These are phyloP conservation scores for Scaeva pyrastri DNA, from an alignment of 2,888 invertebrate species.

Conservation along the genomic window DNA sequence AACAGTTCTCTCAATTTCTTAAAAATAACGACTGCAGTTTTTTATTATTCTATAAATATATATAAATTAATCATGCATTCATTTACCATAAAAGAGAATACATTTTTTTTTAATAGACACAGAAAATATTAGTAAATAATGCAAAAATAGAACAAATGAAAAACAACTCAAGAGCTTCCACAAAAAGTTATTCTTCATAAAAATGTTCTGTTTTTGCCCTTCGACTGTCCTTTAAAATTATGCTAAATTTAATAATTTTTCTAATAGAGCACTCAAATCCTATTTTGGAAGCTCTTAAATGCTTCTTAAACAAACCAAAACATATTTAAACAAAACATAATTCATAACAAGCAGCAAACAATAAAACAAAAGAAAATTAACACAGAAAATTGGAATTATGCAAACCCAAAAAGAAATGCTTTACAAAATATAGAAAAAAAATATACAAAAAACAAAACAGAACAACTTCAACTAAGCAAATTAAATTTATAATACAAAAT, in stretches of 20 bases:
- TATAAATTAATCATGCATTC: conserved; percentile 36
- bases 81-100: conserved; percentile 39
- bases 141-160: conserved; percentile 23
- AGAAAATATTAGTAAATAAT: conserved; percentile 39
- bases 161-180: conserved; percentile 75
- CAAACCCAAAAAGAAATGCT: conserved; percentile 56
- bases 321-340: conserved; percentile 24
- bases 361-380: conserved; percentile 18
- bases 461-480: conserved; percentile 41
- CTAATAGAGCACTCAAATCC: conserved; percentile 31
- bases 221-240: conserved; percentile 35
- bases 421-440: conserved; percentile 34
- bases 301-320: conserved; percentile 48
- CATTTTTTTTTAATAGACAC: conserved; percentile 39
- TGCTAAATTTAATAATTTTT: conserved; percentile 17
- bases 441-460: not conserved
- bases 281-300: conserved; percentile 62
- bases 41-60: conserved; percentile 8
- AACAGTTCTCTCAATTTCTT: conserved; percentile 7
- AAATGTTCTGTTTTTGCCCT: conserved; percentile 46
- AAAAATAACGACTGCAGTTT: conserved; percentile 65
- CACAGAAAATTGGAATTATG: conserved; percentile 54
- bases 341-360: conserved; percentile 35
- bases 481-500: conserved; percentile 32
- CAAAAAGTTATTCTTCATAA: conserved; percentile 55